These are phyloP conservation scores for Boloria selene DNA, from an alignment of 2,888 invertebrate species.

Conservation along the genomic window DNA sequence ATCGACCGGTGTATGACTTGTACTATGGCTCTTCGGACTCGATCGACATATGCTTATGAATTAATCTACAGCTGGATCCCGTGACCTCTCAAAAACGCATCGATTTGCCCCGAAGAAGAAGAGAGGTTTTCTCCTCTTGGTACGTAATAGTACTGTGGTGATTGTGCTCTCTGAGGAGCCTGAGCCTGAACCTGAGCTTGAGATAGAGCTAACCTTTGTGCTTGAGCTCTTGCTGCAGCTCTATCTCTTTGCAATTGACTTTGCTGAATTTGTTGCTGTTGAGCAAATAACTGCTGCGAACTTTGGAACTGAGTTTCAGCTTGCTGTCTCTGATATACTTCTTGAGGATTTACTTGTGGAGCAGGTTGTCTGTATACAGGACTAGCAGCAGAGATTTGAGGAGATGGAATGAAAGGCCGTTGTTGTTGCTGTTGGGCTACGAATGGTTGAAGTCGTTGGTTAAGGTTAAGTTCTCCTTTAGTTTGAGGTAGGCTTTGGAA, in stretches of 20 bases:
- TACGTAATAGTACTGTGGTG: slow-evolving; percentile 83
- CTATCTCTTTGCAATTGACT: slow-evolving; percentile 84
- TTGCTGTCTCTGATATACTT: slow-evolving; percentile 84
- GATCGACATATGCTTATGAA: slow-evolving; percentile 55
- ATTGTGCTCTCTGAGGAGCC: slow-evolving; percentile 56
- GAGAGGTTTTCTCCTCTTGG: slow-evolving; percentile 74
- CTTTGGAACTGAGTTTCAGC: slow-evolving; percentile 83
- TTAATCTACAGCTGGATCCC: slow-evolving; percentile 83
- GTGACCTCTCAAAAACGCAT: slow-evolving; percentile 89
- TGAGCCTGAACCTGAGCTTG: slow-evolving; percentile 54
- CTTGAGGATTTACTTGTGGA: slow-evolving; percentile 69
- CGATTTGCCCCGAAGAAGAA: slow-evolving; percentile 87
- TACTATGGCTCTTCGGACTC: slow-evolving; percentile 61
- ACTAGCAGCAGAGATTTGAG: slow-evolving; percentile 76
- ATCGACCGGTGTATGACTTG: slow-evolving; percentile 54
- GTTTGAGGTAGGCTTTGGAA: slow-evolving; percentile 89
- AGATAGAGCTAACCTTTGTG: slow-evolving; percentile 62
- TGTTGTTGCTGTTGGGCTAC: slow-evolving; percentile 84
- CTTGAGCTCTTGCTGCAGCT: slow-evolving; percentile 78
- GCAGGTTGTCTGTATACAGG: slow-evolving; percentile 78
- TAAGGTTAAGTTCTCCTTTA: slow-evolving; percentile 86
- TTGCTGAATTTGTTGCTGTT: slow-evolving; percentile 86
- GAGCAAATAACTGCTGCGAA: slow-evolving; percentile 85
- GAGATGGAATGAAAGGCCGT: slow-evolving; percentile 81
- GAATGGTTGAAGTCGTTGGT: slow-evolving; percentile 89